Evolutionary conservation across 1,140 invertebrate genomes (phyloP).

Genomic region (Caenorhabditis brenneri): DNA sequence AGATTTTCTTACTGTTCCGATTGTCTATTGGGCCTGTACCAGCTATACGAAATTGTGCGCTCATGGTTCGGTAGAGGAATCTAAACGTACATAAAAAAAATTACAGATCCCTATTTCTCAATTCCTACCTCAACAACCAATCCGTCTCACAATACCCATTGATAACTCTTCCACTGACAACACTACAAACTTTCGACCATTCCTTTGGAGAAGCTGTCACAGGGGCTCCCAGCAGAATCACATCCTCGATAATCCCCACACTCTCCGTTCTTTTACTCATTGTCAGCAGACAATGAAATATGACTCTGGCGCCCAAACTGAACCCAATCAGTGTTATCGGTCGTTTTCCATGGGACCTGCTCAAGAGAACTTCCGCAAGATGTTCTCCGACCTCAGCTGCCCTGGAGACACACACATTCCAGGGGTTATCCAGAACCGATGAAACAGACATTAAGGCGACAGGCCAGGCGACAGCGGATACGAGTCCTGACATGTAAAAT

Average conservation of each 20-base stretch:
- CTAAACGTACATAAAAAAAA: too few relatives aligned
- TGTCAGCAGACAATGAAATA: conserved; percentile 77
- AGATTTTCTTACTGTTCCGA: conserved; percentile 71
- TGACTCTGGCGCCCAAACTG: conserved; percentile 79
- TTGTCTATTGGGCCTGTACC: conserved; percentile 72
- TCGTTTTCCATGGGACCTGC: conserved; percentile 77
- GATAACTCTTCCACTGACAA: conserved; percentile 73
- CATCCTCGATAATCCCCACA: conserved; percentile 78
- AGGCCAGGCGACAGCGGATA: conserved; percentile 79
- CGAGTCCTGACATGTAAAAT: conserved; percentile 78
- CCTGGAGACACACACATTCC: conserved; percentile 79
- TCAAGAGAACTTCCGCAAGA: conserved; percentile 77
- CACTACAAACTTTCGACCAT: conserved; percentile 71
- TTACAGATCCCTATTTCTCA: too few relatives aligned
- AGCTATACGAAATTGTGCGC: conserved; percentile 72
- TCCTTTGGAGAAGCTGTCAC: conserved; percentile 68
- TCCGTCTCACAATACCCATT: conserved; percentile 74
- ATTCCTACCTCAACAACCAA: conserved; percentile 71
- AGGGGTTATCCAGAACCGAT: conserved; percentile 79
- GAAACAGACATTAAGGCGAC: conserved; percentile 76
- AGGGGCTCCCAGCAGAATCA: conserved; percentile 78
- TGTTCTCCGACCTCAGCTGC: conserved; percentile 77
- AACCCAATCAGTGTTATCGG: conserved; percentile 80
- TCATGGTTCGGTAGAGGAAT: conserved; percentile 73
- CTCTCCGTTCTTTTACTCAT: conserved; percentile 71